Conservation (phyloP, 2,888 invertebrate species). For the Drosophila lutescens region DNA sequence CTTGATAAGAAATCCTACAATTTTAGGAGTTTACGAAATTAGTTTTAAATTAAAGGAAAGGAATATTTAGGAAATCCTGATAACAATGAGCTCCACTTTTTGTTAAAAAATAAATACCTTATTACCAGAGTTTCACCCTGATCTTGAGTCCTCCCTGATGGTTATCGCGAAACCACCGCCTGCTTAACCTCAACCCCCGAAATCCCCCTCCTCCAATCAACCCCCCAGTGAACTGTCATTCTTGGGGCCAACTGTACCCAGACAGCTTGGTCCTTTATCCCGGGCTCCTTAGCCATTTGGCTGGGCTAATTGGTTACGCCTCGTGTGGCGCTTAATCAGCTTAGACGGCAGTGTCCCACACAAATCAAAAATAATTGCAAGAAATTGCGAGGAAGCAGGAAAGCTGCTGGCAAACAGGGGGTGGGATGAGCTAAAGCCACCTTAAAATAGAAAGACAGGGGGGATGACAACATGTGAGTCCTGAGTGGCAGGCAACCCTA, state of each 20-base stretch:
- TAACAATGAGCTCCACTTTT: background rate
- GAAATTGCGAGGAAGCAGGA: constrained; percentile 28
- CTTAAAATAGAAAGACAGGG: constrained; percentile 8
- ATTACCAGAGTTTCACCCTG: no score
- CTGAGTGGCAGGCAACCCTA: constrained; percentile 16
- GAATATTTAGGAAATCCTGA: background rate
- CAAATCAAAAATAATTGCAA: constrained; percentile 67
- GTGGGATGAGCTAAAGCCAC: constrained; percentile 11
- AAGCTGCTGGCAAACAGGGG: background rate
- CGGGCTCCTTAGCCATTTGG: constrained; percentile 5
- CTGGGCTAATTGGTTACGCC: constrained; percentile 32
- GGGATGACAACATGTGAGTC: background rate
- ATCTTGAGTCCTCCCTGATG: no score
- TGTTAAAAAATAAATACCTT: background rate
- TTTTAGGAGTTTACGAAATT: no score
- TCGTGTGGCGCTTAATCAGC: constrained; percentile 48
- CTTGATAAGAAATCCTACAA: no score
- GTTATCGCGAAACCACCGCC: no score
- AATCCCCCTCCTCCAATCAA: no score
- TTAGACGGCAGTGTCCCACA: constrained; percentile 38
- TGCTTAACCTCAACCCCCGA: background rate
- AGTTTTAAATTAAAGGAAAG: background rate
- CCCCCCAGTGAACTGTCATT: background rate
- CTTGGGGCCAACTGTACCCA: background rate
- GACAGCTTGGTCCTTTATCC: background rate